Percentiles rank a stretch among this genome's conserved stretches.
Conservation (phyloP, 2,113 vertebrate species). For the Lamprologus callipterus region DNA sequence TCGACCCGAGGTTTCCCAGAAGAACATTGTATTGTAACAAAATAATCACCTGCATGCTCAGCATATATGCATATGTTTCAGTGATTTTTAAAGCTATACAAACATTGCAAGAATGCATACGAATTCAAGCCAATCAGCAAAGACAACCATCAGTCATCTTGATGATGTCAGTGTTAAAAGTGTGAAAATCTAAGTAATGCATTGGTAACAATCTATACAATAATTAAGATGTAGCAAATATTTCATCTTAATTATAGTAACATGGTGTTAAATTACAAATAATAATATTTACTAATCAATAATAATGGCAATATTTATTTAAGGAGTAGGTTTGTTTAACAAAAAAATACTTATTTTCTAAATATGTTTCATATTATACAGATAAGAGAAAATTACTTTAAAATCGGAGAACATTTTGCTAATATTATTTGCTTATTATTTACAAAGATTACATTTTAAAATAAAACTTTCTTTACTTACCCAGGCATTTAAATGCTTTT, state of each 20-base stretch:
- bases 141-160: background rate
- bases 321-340: background rate
- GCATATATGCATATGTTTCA: background rate
- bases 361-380: background rate
- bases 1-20: background rate
- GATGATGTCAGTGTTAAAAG: background rate
- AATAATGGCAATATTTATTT: background rate
- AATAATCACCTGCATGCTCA: background rate
- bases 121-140: background rate
- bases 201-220: background rate
- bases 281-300: background rate
- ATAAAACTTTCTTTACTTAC: background rate
- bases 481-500: background rate
- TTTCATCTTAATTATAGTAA: background rate
- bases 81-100: background rate
- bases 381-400: background rate
- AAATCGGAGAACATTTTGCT: fast-evolving
- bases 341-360: background rate
- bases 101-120: background rate
- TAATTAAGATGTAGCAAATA: background rate
- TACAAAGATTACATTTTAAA: background rate
- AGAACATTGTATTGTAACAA: background rate
- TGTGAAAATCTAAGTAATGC: background rate
- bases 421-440: background rate
- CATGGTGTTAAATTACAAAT: background rate